These are phyloP conservation scores for Oreochromis tanganicae DNA, from an alignment of 2,113 vertebrate species.

Conservation along the genomic window DNA sequence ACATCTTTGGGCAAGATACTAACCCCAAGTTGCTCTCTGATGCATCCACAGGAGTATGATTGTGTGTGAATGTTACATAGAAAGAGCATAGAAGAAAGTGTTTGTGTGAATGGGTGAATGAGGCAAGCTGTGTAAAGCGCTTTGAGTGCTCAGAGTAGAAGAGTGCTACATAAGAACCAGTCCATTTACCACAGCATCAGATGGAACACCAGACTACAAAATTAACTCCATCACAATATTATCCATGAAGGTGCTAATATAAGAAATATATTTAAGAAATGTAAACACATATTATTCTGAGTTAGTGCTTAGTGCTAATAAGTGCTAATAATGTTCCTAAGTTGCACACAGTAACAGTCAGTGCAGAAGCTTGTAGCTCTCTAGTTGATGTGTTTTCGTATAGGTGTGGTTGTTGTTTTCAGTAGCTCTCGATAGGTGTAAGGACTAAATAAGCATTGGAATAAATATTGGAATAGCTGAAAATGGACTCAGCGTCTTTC, in stretches of 20 bases:
- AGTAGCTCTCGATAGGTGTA: neutral
- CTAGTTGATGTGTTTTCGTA: neutral
- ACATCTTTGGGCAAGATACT: neutral
- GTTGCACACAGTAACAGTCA: neutral
- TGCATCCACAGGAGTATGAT: neutral
- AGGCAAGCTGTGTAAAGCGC: neutral
- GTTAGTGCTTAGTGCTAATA: neutral
- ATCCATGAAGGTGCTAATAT: neutral
- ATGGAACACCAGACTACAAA: neutral
- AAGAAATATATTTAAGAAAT: neutral
- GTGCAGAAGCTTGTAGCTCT: neutral
- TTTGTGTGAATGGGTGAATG: neutral
- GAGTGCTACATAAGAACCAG: neutral
- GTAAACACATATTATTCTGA: neutral
- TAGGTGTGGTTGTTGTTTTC: neutral
- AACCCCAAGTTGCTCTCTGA: neutral
- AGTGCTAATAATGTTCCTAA: neutral
- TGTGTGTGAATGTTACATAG: neutral
- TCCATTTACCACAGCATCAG: no score
- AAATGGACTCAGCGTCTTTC: neutral
- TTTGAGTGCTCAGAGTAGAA: neutral
- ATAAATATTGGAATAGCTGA: neutral
- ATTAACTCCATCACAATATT: neutral
- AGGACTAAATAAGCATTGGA: neutral
- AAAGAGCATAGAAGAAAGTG: neutral